Conservation (phyloP, 1,140 invertebrate genomes). For the Ooceraea biroi region DNA sequence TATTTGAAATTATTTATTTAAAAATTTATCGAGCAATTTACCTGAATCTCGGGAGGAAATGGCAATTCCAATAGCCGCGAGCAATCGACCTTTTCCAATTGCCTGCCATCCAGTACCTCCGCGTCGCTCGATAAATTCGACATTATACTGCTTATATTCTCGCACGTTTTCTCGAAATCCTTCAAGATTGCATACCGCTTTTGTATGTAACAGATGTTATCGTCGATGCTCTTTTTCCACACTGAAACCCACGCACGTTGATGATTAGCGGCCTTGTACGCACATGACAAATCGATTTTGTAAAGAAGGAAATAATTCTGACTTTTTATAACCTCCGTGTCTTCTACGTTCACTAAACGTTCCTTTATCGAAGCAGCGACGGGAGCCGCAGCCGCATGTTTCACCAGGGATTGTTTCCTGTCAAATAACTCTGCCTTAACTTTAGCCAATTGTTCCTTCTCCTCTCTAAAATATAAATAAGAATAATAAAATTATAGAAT, state of each 20-base stretch:
- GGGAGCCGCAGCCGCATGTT: slow-evolving; percentile 61
- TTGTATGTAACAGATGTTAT: slow-evolving; percentile 61
- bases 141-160: slow-evolving; percentile 69
- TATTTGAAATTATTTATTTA: no score
- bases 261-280: slow-evolving; percentile 15
- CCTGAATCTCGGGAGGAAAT: slow-evolving; percentile 75
- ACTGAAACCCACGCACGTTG: slow-evolving; percentile 72
- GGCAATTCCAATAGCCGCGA: slow-evolving; percentile 68
- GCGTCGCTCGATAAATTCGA: slow-evolving; percentile 66
- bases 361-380: slow-evolving; percentile 73
- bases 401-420: slow-evolving; percentile 64
- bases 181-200: slow-evolving; percentile 60
- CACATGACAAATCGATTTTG: background rate
- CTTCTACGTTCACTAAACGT: slow-evolving; percentile 70
- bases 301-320: slow-evolving; percentile 45
- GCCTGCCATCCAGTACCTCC: slow-evolving; percentile 71
- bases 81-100: slow-evolving; percentile 70
- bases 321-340: slow-evolving; percentile 76
- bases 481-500: slow-evolving; percentile 15
- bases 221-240: slow-evolving; percentile 71
- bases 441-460: slow-evolving; percentile 61
- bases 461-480: slow-evolving; percentile 63
- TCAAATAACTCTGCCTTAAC: slow-evolving; percentile 74
- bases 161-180: slow-evolving; percentile 61
- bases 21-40: slow-evolving; percentile 60